Base-by-base conservation (phyloP, 1,140 invertebrate genomes). In the Adelges cooleyi region DNA sequence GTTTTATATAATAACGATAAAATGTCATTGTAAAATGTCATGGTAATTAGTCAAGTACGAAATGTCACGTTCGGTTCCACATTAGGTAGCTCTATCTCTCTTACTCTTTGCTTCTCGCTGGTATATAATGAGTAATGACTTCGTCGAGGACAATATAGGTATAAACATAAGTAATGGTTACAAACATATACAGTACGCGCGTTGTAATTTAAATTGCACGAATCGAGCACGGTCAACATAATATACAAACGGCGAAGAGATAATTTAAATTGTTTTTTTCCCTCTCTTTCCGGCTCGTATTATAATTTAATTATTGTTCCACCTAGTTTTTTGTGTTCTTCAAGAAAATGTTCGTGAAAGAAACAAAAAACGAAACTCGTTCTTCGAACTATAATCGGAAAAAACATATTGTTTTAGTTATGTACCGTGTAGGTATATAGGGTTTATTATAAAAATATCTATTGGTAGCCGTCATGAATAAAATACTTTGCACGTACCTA, bases 11-110 rank as follows among this genome's bases (percentile, higher is more conserved):
- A 48, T 11, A 44, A 59, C 54, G 18, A 59, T 59, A 48, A 62
- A 62, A 62, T 62, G 56, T 62, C 56, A 48, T 48, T 33, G 56
- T 18, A 38, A 48, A 62, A 46, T 46, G 56, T 62, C 56, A 62
- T 42, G 56, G 56, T 48, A 48, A 62, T 62, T 62, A 62, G 56
- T 62, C 42, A 20, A 48, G 56, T 62, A 20, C 56, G 56, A 62
- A 62, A 62, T 48, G 56, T 62, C 56, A 62, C 56, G 56, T 62
- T 62, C 56, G 56, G 56, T 62, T 62, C 56, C 56, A 62, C 56
- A 20, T 62, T 62, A 62, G 42, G 40, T 20, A 5, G 11, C 33
- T 33, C n/a, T n/a, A n/a, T n/a, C n/a, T n/a, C n/a, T n/a, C n/a
- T n/a, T n/a, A n/a, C n/a, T n/a, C n/a, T n/a, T n/a, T n/a, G n/a